Conservation (phyloP, 2,797 vertebrate species). For the Parotocinclus haroldoi region DNA sequence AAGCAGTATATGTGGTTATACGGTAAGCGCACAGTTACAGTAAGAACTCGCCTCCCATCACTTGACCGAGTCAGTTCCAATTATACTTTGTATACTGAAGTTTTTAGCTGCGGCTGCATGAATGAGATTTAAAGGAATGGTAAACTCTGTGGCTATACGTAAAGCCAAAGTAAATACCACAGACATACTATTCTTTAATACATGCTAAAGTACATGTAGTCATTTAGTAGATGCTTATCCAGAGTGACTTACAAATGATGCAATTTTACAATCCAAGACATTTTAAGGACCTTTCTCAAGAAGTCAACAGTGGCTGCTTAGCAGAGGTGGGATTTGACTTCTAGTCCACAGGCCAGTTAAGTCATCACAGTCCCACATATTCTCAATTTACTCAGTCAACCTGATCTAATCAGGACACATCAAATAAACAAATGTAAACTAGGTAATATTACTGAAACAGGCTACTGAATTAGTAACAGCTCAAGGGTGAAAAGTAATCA, state of each 20-base stretch:
- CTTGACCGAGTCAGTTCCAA: slow-evolving; percentile 21
- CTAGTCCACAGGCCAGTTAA: background rate
- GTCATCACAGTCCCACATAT: background rate
- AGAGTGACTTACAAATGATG: too few relatives aligned
- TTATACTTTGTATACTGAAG: slow-evolving; percentile 20
- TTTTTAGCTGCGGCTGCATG: slow-evolving; percentile 18
- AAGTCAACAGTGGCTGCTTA: too few relatives aligned
- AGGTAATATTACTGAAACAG: background rate
- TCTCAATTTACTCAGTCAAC: background rate
- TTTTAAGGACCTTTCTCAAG: too few relatives aligned
- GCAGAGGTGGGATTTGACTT: too few relatives aligned
- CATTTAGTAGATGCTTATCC: too few relatives aligned
- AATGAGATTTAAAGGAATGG: slow-evolving; percentile 7
- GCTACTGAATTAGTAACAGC: background rate
- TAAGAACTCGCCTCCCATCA: slow-evolving; percentile 19
- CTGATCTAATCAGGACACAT: background rate
- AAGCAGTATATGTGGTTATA: slow-evolving; percentile 18
- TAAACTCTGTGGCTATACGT: slow-evolving; percentile 8
- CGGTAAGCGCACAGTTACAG: slow-evolving; percentile 20
- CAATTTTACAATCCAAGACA: too few relatives aligned
- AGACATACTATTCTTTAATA: too few relatives aligned
- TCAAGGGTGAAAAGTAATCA: background rate
- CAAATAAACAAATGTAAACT: background rate
- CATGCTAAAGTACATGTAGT: too few relatives aligned
- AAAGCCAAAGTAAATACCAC: background rate